A percentile compares a stretch with the other conserved stretches of the same genome.
Conservation (phyloP, 2,113 vertebrate species). For the Bos taurus region DNA sequence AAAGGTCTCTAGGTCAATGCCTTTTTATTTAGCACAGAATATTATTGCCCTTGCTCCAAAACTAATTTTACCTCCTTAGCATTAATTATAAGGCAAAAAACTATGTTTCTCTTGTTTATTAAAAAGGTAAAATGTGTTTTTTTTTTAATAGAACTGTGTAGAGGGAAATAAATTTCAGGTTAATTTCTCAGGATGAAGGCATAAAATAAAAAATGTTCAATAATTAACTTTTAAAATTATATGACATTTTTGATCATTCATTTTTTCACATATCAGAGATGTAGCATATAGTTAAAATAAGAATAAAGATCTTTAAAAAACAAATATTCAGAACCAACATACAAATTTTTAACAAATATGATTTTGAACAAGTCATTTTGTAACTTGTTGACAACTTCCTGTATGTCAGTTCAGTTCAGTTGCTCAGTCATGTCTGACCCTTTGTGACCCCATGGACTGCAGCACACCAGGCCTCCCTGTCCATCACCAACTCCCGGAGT, state of each 20-base stretch:
- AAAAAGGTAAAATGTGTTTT: background rate
- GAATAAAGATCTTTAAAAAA: background rate
- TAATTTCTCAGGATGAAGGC: background rate
- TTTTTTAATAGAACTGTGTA: background rate
- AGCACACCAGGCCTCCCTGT: background rate
- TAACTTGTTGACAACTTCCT: background rate
- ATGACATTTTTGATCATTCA: background rate
- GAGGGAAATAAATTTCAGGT: background rate
- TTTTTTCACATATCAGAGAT: background rate
- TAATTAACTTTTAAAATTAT: background rate
- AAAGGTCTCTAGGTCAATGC: background rate
- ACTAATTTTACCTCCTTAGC: background rate
- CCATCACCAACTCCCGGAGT: background rate
- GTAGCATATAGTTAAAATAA: background rate
- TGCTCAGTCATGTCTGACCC: background rate
- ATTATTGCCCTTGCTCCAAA: constrained; percentile 14
- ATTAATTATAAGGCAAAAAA: constrained; percentile 14
- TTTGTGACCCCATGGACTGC: background rate
- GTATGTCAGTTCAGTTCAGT: background rate
- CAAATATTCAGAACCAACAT: background rate
- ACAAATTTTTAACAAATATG: background rate
- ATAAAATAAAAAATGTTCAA: background rate
- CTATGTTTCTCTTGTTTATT: background rate
- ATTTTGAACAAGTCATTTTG: background rate
- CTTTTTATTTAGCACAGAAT: constrained; percentile 53